Conservation (phyloP, 1,140 invertebrate genomes). For the Drosophila mojavensis region DNA sequence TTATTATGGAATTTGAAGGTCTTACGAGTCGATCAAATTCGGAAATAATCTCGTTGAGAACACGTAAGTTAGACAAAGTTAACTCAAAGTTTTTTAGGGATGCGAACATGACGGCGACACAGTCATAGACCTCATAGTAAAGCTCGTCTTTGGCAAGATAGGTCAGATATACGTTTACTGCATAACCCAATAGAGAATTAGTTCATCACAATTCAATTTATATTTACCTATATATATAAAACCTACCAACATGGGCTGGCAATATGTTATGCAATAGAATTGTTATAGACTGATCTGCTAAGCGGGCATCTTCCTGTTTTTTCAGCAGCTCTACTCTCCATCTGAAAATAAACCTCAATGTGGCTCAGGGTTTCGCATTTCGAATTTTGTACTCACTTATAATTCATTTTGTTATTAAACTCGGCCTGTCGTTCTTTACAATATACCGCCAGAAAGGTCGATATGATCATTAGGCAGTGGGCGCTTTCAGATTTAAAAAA, state of each 20-base stretch:
- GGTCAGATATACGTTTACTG: constrained; percentile 91
- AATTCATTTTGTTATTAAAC: constrained; percentile 93
- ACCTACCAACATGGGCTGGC: constrained; percentile 92
- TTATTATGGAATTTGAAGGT: neutral
- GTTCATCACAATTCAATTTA: neutral
- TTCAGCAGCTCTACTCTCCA: constrained; percentile 92
- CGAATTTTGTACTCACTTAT: constrained; percentile 60
- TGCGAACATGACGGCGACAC: constrained; percentile 96
- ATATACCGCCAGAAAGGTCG: constrained; percentile 89
- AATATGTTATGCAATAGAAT: constrained; percentile 93
- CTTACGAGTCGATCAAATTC: constrained; percentile 90
- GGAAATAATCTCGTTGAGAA: constrained; percentile 95
- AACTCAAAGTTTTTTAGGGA: constrained; percentile 91
- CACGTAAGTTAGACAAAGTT: constrained; percentile 88
- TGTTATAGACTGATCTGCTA: constrained; percentile 91
- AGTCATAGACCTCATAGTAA: constrained; percentile 92
- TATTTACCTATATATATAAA: no score
- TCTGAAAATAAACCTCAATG: constrained; percentile 75
- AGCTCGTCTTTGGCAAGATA: constrained; percentile 89
- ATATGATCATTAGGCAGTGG: constrained; percentile 88
- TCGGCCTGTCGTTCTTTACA: constrained; percentile 94
- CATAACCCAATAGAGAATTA: constrained; percentile 59
- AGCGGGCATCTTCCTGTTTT: constrained; percentile 90
- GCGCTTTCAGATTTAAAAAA: constrained; percentile 87
- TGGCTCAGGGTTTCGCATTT: neutral